A percentile compares a stretch with the other conserved stretches of the same genome.
Conservation (phyloP, 2,797 vertebrate species). For the Crocodylus rhombifer region DNA sequence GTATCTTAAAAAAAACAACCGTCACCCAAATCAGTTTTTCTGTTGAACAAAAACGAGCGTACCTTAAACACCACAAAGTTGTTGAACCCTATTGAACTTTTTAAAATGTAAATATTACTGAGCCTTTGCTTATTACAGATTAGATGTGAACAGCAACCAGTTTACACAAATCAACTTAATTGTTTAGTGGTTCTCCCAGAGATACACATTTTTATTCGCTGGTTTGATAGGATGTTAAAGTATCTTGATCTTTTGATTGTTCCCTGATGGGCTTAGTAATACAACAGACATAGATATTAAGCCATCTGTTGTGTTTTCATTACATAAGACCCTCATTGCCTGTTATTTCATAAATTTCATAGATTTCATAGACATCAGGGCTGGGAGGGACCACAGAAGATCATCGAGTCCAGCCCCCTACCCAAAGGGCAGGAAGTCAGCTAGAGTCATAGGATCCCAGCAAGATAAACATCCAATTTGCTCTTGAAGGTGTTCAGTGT, state of each 20-base stretch:
- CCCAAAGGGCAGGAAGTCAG: too few species aligned
- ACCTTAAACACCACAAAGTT: background rate
- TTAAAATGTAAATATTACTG: background rate
- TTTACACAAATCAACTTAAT: background rate
- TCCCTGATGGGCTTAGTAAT: background rate
- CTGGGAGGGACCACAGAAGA: too few species aligned
- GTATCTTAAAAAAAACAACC: background rate
- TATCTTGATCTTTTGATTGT: background rate
- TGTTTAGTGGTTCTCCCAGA: background rate
- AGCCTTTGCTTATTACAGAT: background rate
- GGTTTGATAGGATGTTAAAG: background rate
- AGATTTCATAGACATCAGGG: too few species aligned
- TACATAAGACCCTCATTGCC: background rate
- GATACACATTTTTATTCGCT: background rate
- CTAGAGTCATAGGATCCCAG: too few species aligned
- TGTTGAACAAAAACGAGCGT: background rate
- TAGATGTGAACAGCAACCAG: background rate
- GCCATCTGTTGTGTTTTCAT: background rate
- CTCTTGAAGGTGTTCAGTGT: too few species aligned
- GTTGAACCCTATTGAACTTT: background rate
- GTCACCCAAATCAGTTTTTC: background rate
- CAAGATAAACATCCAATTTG: too few species aligned
- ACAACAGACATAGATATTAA: fast-evolving
- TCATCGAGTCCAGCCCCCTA: too few species aligned
- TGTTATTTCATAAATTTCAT: background rate